Evolutionary conservation across 2,888 invertebrate species (phyloP).

Genomic region (Drosophila anceps): DNA sequence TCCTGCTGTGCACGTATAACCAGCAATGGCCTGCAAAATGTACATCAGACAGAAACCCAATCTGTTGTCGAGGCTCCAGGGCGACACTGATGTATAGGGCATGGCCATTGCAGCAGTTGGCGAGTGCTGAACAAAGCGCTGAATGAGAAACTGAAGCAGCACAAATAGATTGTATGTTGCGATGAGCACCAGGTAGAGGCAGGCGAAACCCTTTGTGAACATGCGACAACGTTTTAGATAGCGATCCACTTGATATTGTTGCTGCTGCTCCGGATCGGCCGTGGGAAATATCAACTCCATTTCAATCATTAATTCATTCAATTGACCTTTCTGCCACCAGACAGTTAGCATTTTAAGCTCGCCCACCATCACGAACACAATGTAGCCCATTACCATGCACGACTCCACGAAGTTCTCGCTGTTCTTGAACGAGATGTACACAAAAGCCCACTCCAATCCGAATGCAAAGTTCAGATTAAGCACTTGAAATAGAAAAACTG

Average conservation of each 20-base stretch:
- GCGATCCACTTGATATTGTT: constrained; percentile 39
- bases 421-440: constrained; percentile 21
- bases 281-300: constrained; percentile 66
- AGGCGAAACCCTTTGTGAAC: constrained; percentile 59
- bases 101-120: constrained; percentile 51
- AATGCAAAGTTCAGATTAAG: constrained; percentile 33
- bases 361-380: constrained; percentile 29
- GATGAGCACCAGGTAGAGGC: constrained; percentile 74
- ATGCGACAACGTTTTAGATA: constrained; percentile 48
- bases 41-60: constrained; percentile 68
- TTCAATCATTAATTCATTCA: constrained; percentile 56
- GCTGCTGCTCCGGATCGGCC: constrained; percentile 9
- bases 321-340: constrained; percentile 34
- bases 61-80: constrained; percentile 65
- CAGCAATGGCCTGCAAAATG: constrained; percentile 61
- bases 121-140: constrained; percentile 33
- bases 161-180: constrained; percentile 74
- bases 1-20: constrained; percentile 68
- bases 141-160: constrained; percentile 52
- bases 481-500: constrained; percentile 13
- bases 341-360: constrained; percentile 40
- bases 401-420: constrained; percentile 36
- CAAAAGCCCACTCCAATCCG: constrained; percentile 17
- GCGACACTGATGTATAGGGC: constrained; percentile 67
- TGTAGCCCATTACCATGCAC: constrained; percentile 35